Evolutionary conservation across 2,113 vertebrate genomes (phyloP), one percentile per base, ranked within the genome.

Genomic region (Gadus chalcogrammus): DNA sequence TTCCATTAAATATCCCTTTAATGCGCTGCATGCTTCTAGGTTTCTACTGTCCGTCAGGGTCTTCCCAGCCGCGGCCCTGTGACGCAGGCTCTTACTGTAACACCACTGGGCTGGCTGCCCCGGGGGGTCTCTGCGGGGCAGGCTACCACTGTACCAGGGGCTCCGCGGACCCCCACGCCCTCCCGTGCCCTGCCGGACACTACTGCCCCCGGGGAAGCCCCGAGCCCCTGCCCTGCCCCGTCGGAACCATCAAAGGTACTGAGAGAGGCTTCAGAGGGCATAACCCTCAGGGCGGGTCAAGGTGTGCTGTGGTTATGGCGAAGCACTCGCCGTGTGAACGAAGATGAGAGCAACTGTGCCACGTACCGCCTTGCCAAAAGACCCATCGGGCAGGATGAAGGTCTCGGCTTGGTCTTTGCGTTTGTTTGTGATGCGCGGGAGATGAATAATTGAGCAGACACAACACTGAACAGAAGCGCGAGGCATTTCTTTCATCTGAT

Each of bases 201-300:
- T 97, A 93, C 76, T 98, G 96, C 83, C 94, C 94, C 74, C 68
- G 56, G 72, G 92, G 89, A 52, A 94, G 91, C 18, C 75, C 77
- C 35, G 59, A 85, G 61, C 90, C 90, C 58, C 69, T 89, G 42
- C 85, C 88, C 56, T 93, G 92, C 75, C 89, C 85, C 58, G 18
- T 65, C 53, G 91, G 91, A 76, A 91, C 89, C 59, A 48, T 91
- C 22, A 88, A 79, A 79, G 68, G 92, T 93, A 48, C 42, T 12
- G 42, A 13, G 80, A 91, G 87, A 62, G 27, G 5, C 3, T 48
- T 1, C 4, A 17, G 1, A 48, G 38, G 59, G 70, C 1, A 48
- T 48, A 5, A 68, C 60, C 24, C 5, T 24, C 42, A 48, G 12
- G 11, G 42, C 1, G 42, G 42, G 11, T 48, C 11, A 1, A 48